These are phyloP conservation scores for Lutjanus erythropterus DNA, from an alignment of 2,113 vertebrate species.

Conservation along the genomic window DNA sequence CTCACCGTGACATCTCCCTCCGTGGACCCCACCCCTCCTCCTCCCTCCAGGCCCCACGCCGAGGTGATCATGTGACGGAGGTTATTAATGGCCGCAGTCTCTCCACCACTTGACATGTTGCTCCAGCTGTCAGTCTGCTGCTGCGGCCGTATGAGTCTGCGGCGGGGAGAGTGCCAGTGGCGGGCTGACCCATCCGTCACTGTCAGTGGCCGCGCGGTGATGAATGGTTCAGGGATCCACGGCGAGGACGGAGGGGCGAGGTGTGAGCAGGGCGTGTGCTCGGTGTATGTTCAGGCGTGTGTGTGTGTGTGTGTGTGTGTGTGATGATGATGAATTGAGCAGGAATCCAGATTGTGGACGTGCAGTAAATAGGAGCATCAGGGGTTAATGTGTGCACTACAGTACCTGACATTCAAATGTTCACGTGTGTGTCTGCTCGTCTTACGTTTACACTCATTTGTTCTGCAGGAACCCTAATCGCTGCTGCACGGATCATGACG, in stretches of 20 bases:
- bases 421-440: background rate
- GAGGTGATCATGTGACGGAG: conserved; percentile 91
- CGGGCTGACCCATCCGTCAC: conserved; percentile 96
- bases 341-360: conserved; percentile 42
- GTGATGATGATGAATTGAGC: conserved; percentile 72
- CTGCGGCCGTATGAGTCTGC: conserved; percentile 93
- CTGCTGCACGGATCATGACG: background rate
- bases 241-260: conserved; percentile 82
- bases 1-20: conserved; percentile 93
- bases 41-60: conserved; percentile 2
- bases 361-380: conserved; percentile 42
- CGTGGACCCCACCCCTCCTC: conserved; percentile 79
- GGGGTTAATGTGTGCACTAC: conserved; percentile 66
- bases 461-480: background rate
- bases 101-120: conserved; percentile 97
- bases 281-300: conserved; percentile 27
- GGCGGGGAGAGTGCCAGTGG: conserved; percentile 95
- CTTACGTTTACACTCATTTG: background rate
- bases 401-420: conserved; percentile 53
- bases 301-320: conserved; percentile 39
- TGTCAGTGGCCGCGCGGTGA: conserved; percentile 95
- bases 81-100: conserved; percentile 99
- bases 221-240: conserved; percentile 90
- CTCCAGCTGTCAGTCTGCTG: conserved; percentile 98
- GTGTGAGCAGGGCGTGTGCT: conserved; percentile 61